Conservation (phyloP, 2,797 vertebrate species). For the Allobates femoralis region DNA sequence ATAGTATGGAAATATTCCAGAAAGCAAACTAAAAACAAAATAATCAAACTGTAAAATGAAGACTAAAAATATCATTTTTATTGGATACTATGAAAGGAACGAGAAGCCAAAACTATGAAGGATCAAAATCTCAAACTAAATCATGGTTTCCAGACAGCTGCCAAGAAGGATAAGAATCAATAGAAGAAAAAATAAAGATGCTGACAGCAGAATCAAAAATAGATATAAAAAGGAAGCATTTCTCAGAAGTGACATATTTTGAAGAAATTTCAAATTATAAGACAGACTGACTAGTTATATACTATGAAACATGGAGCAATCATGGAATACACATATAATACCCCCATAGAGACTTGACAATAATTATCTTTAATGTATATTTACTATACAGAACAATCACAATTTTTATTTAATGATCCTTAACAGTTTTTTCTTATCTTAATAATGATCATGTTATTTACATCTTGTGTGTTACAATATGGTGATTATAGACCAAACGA, state of each 20-base stretch:
- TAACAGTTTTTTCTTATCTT: too few relatives aligned
- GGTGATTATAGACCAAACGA: too few relatives aligned
- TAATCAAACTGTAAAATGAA: not conserved
- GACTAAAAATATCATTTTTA: not conserved
- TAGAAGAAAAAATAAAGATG: not conserved
- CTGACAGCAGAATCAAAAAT: not conserved
- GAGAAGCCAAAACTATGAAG: not conserved
- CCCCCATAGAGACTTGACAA: not conserved
- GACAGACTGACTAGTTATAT: not conserved
- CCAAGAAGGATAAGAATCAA: not conserved
- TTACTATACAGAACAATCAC: too few relatives aligned
- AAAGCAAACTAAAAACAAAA: not conserved
- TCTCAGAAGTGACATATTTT: conserved; percentile 1
- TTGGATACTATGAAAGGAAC: not conserved
- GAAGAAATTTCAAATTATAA: not conserved
- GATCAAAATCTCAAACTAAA: not conserved
- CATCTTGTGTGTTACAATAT: too few relatives aligned
- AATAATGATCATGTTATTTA: too few relatives aligned
- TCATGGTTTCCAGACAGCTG: not conserved
- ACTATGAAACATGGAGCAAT: not conserved
- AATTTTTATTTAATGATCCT: too few relatives aligned
- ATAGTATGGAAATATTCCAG: not conserved
- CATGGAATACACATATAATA: not conserved
- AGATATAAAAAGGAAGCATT: not conserved
- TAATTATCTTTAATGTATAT: too few relatives aligned